Evolutionary conservation across 2,888 invertebrate species (phyloP).

Genomic region (Blomia tropicalis): DNA sequence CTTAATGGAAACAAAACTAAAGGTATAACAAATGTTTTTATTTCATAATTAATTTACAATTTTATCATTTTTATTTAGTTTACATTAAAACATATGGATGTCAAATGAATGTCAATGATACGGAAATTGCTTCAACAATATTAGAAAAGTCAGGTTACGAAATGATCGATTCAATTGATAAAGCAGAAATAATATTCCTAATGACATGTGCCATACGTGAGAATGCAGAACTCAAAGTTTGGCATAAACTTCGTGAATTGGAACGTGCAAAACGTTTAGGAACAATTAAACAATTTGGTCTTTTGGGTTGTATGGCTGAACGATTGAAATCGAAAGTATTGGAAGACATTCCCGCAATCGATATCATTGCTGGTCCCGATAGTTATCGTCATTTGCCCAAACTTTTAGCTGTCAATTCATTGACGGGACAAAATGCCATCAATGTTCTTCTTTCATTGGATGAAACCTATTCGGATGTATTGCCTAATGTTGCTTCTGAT

Average conservation of each 20-base stretch:
- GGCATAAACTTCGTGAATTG: slow-evolving; percentile 43
- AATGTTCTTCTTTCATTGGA: slow-evolving; percentile 81
- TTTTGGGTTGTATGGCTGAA: slow-evolving; percentile 95
- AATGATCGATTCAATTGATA: slow-evolving; percentile 48
- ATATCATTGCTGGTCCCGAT: slow-evolving; percentile 77
- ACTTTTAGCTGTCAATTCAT: slow-evolving; percentile 45
- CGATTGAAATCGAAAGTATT: slow-evolving; percentile 67
- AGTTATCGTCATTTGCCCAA: slow-evolving; percentile 84
- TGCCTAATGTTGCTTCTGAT: slow-evolving; percentile 55
- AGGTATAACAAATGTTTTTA: no score
- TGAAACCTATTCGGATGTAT: slow-evolving; percentile 90
- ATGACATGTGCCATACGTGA: slow-evolving; percentile 91
- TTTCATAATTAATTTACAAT: no score
- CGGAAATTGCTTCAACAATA: slow-evolving; percentile 82
- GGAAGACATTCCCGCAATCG: slow-evolving; percentile 61
- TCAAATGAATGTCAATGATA: slow-evolving; percentile 88
- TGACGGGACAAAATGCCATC: slow-evolving; percentile 42
- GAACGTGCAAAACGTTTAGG: slow-evolving; percentile 42
- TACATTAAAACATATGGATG: slow-evolving; percentile 20
- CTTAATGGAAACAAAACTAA: background rate
- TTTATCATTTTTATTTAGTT: slow-evolving; percentile 1
- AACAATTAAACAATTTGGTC: slow-evolving; percentile 49
- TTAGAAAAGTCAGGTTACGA: slow-evolving; percentile 57
- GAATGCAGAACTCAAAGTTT: slow-evolving; percentile 80
- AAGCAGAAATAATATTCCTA: slow-evolving; percentile 60